Base-by-base conservation (phyloP, 2,113 vertebrate genomes). In the Chionodraco myersi region DNA sequence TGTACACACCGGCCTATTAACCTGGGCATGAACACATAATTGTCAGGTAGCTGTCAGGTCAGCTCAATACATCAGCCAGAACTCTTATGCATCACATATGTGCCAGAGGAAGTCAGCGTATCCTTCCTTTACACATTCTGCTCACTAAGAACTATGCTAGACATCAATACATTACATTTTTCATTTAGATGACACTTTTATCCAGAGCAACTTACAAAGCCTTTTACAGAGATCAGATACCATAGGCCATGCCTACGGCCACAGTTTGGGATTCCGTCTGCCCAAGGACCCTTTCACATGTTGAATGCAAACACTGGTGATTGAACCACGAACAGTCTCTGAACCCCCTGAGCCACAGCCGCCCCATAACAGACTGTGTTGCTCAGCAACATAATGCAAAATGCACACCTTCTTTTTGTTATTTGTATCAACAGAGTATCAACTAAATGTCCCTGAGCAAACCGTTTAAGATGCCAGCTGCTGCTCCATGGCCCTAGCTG, bases 21-120 rank as follows among this genome's bases (percentile, higher is more conserved):
- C 34, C 60, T 80, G 45, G 77, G 16, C 77, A 70, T 45, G 61
- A 56, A 69, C 85, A 73, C 72, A 72, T 69, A 73, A 76, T 79
- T 76, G 76, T 80, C 80, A 84, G 66, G 75, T 51, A n/a, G 74
- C 74, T 87, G 85, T 84, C 85, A 81, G 73, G 68, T 73, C 59
- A 1, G 63, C 66, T 82, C 65, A 71, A 7, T 26, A 6, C 65
- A 58, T 13, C 68, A 3, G 44, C 54, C 51, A 9, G 47, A 8
- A 36, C 63, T 47, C 51, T 59, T 59, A 59, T 81, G 58, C 36
- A 51, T 80, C 72, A 79, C 48, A 53, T 10, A 16, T 44, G 23
- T 57, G 52, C 26, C 7, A 44, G 36, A 41, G 36, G 36, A 41
- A n/a, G 60, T 72, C n/a, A 0, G 3, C 10, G 23, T 10, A 52